phyloP scores from a whole-genome alignment of 1,140 invertebrate species.

The Copidosoma floridanum region DNA sequence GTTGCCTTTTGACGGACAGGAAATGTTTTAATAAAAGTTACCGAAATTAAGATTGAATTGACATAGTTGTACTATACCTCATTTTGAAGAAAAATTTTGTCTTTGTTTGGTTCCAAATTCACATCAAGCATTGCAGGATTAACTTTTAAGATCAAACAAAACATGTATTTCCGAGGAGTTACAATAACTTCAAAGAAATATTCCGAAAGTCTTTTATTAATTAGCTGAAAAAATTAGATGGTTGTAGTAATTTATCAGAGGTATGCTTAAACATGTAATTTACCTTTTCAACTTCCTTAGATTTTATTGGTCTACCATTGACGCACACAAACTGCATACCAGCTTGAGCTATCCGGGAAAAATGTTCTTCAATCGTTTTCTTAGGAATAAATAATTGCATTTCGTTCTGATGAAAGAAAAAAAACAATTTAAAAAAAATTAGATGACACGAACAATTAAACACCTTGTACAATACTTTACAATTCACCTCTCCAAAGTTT shows the following conservation, averaged over 20 bases:
- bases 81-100: constrained; percentile 59
- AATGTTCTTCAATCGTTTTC: constrained; percentile 44
- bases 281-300: constrained; percentile 63
- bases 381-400: constrained; percentile 57
- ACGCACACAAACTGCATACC: constrained; percentile 53
- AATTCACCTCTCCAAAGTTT: constrained; percentile 33
- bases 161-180: constrained; percentile 50
- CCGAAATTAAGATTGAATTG: constrained; percentile 15
- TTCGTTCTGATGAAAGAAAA: constrained; percentile 42
- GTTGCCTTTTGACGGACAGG: too few species aligned
- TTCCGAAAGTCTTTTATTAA: constrained; percentile 44
- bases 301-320: constrained; percentile 61
- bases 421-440: constrained; percentile 14
- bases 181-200: constrained; percentile 37
- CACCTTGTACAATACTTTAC: too few species aligned
- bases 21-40: too few species aligned
- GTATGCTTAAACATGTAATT: constrained; percentile 2
- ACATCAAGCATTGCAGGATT: constrained; percentile 59
- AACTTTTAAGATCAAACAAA: constrained; percentile 54
- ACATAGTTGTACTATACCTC: constrained; percentile 44
- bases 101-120: constrained; percentile 69
- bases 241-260: too few species aligned
- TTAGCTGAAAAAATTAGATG: constrained; percentile 50
- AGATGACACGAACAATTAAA: too few species aligned
- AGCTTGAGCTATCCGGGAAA: constrained; percentile 41